A percentile compares a stretch with the other conserved stretches of the same genome.
Conservation (phyloP, 2,888 invertebrate genomes). For the Axea sp. region DNA sequence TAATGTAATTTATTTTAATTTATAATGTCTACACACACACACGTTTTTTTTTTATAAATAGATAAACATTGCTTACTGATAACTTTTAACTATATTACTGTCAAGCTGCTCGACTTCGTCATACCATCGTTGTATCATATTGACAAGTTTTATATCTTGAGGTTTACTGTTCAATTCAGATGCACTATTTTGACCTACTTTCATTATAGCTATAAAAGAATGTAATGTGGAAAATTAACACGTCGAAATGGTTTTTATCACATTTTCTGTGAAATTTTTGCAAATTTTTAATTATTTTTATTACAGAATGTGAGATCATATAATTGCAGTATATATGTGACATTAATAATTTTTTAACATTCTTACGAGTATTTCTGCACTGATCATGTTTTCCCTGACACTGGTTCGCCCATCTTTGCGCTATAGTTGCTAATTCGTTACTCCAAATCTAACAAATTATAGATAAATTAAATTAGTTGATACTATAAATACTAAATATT, state of each 20-base stretch:
- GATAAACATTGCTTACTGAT: neutral
- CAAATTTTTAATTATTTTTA: neutral
- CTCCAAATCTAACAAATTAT: no score
- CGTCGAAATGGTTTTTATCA: no score
- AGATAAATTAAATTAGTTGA: no score
- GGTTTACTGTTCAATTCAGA: neutral
- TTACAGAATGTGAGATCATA: no score
- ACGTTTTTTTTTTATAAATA: no score
- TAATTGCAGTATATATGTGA: neutral
- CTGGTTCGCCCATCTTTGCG: constrained; percentile 28
- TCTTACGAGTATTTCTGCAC: constrained; percentile 24
- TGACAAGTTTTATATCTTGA: neutral
- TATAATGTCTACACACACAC: no score
- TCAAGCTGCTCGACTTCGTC: constrained; percentile 27
- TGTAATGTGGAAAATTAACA: neutral
- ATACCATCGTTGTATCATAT: constrained; percentile 30
- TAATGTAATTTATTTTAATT: no score
- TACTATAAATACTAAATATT: no score
- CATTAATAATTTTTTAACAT: neutral
- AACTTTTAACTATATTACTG: constrained; percentile 2
- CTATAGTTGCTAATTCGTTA: constrained; percentile 20
- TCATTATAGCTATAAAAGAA: neutral
- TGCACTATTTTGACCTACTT: constrained; percentile 20
- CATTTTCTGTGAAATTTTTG: neutral
- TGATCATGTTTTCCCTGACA: constrained; percentile 8